These are phyloP conservation scores for Tromatobia lineatoria DNA, from an alignment of 2,888 invertebrate genomes.

Conservation along the genomic window DNA sequence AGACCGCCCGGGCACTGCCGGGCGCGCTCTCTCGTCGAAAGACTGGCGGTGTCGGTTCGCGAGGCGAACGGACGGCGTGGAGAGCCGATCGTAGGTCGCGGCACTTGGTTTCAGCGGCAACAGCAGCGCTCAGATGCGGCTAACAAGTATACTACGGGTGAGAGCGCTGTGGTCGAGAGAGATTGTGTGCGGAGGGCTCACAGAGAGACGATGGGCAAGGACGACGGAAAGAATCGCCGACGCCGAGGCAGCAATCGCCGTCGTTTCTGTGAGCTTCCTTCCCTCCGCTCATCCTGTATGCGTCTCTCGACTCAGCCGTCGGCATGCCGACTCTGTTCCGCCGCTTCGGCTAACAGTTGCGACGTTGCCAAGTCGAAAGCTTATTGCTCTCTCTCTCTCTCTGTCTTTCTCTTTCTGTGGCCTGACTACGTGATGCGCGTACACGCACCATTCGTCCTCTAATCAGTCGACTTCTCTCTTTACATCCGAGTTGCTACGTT, in stretches of 20 bases:
- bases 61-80: constrained; percentile 52
- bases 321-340: constrained; percentile 26
- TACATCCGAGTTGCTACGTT: not conserved
- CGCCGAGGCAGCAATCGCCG: not conserved
- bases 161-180: not conserved
- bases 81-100: constrained; percentile 66
- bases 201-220: constrained; percentile 13
- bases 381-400: no score
- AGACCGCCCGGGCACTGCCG: constrained; percentile 65
- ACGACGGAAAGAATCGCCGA: constrained; percentile 48
- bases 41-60: constrained; percentile 43
- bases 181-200: constrained; percentile 5
- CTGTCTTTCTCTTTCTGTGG: not conserved
- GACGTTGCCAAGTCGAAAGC: constrained; percentile 58
- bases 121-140: constrained; percentile 37
- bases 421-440: constrained; percentile 1
- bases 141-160: constrained; percentile 38
- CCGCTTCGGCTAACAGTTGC: constrained; percentile 46
- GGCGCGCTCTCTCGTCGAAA: constrained; percentile 40
- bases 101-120: constrained; percentile 55
- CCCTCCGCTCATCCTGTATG: constrained; percentile 34
- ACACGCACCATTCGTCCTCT: constrained; percentile 52
- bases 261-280: constrained; percentile 15
- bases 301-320: constrained; percentile 7
- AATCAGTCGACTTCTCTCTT: constrained; percentile 47